Evolutionary conservation across 2,888 invertebrate genomes (phyloP).

Genomic region (Watsonalla cultraria): DNA sequence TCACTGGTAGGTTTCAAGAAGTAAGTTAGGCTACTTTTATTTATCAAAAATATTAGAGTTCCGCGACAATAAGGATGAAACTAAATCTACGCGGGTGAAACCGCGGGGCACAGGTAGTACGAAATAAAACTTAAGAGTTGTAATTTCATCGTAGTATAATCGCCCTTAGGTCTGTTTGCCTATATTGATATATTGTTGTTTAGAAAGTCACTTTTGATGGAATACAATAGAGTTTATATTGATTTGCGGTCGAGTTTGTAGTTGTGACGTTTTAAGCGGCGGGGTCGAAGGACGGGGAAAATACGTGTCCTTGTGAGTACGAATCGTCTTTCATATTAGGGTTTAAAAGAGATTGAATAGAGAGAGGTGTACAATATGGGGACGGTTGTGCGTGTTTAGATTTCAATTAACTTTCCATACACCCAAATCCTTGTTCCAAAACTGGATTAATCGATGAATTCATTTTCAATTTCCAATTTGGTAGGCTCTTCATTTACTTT

Average conservation of each 20-base stretch:
- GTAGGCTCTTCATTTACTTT: no score
- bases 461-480: no score
- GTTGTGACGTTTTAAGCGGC: slow-evolving; percentile 33
- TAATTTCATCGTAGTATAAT: slow-evolving; percentile 38
- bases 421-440: not conserved
- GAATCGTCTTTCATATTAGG: slow-evolving; percentile 54
- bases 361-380: slow-evolving; percentile 28
- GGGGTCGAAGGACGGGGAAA: slow-evolving; percentile 20
- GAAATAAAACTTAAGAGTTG: slow-evolving; percentile 47
- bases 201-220: slow-evolving; percentile 31
- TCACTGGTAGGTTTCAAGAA: no score
- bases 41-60: no score
- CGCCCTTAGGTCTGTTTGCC: slow-evolving; percentile 27
- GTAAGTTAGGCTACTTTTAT: no score
- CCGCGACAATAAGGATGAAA: no score
- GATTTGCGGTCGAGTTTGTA: slow-evolving; percentile 28
- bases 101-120: no score
- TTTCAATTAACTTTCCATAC: slow-evolving; percentile 5
- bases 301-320: slow-evolving; percentile 42
- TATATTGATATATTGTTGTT: slow-evolving; percentile 11
- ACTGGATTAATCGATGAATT: no score
- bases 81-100: no score
- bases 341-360: slow-evolving; percentile 45
- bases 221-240: slow-evolving; percentile 43
- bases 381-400: slow-evolving; percentile 29